phyloP scores from a whole-genome alignment of 2,113 vertebrate species.

The Oncorhynchus nerka region DNA sequence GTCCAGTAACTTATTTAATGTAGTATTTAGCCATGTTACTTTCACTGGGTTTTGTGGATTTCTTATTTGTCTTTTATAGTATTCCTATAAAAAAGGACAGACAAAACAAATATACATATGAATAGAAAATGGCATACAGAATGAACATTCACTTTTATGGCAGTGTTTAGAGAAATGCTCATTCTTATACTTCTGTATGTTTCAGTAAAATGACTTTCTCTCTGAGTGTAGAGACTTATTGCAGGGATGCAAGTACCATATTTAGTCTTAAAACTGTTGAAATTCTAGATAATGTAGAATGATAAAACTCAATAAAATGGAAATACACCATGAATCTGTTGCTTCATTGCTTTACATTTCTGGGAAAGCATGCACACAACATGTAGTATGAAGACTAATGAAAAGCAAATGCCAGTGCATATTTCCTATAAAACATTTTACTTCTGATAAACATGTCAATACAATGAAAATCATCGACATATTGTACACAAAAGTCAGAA shows the following conservation, averaged over 20 bases:
- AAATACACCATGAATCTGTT: neutral
- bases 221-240: conserved; percentile 73
- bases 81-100: conserved; percentile 65
- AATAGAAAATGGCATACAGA: conserved; percentile 64
- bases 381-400: neutral
- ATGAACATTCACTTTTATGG: conserved; percentile 76
- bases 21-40: conserved; percentile 80
- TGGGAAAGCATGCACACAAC: too few species aligned
- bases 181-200: conserved; percentile 76
- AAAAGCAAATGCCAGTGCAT: neutral
- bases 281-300: conserved; percentile 79
- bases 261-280: conserved; percentile 76
- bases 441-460: neutral
- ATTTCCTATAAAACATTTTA: neutral
- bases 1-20: conserved; percentile 74
- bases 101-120: conserved; percentile 43
- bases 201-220: conserved; percentile 76
- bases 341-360: too few species aligned
- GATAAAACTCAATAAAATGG: conserved; percentile 74
- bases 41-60: conserved; percentile 76
- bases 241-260: conserved; percentile 78
- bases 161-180: conserved; percentile 76
- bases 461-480: neutral
- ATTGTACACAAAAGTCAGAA: too few species aligned
- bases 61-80: conserved; percentile 75